Evolutionary conservation across 2,888 invertebrate genomes (phyloP), one percentile per base, ranked within the genome.

Genomic region (Pyrgus malvae): DNA sequence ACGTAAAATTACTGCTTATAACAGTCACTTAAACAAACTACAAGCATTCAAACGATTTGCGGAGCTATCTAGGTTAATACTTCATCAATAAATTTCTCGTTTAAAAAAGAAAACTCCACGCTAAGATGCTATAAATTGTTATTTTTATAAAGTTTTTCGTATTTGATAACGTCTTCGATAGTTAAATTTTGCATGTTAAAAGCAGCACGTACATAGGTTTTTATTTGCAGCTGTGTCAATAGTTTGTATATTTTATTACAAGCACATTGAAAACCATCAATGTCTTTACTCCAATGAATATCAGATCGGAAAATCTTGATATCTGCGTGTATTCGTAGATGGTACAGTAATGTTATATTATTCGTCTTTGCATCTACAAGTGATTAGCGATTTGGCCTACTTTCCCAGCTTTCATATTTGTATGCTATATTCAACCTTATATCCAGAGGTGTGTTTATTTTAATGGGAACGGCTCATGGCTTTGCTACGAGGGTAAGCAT

Each of bases 211-310:
- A 21, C 21, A 40, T 40, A 21, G 38, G 21, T 21, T 3, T 68
- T 3, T 68, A 74, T 72, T 74, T 74, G 72, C 84, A 85, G 82
- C 82, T 84, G 85, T 79, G 81, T 82, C 79, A 82, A 27, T 27
- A 83, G 80, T 78, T 72, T 78, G 81, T 27, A 9, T 27, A 80
- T 77, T 79, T 70, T 65, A 74, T 68, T 74, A 59, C 63, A 59
- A 60, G 58, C 48, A 58, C 55, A 51, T 62, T 57, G 62, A 58
- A 61, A 64, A 65, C 65, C 54, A 68, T 68, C 64, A 65, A 66
- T 40, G 12, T 12, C 4, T 12, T 6, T 21, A 19, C 17, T 37
- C 14, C 17, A 16, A 2, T 16, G 14, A 17, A n/a, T n/a, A n/a
- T n/a, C n/a, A n/a, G n/a, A n/a, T n/a, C n/a, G n/a, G n/a, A n/a